A percentile compares a stretch with the other conserved stretches of the same genome.
phyloP scores from a whole-genome alignment of 2,888 invertebrate species.

The Fragum fragum region DNA sequence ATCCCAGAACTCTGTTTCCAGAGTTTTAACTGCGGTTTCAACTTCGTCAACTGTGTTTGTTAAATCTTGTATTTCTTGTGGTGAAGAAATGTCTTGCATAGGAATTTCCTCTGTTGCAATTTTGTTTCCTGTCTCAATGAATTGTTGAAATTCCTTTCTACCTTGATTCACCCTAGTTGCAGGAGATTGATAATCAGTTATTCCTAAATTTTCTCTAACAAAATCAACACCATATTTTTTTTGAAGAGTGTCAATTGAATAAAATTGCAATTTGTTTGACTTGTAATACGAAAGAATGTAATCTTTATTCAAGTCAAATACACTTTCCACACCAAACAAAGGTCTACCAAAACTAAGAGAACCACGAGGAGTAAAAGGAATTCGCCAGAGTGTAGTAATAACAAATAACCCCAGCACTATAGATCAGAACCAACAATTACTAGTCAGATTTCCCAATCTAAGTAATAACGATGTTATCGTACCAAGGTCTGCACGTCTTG shows the following conservation, averaged over 20 bases:
- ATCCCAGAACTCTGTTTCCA: conserved; percentile 31
- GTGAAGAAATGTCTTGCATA: conserved; percentile 45
- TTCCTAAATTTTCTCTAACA: conserved; percentile 44
- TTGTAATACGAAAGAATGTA: conserved; percentile 45
- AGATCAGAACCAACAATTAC: conserved; percentile 64
- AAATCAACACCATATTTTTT: conserved; percentile 46
- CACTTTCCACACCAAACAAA: conserved; percentile 38
- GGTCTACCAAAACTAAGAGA: conserved; percentile 42
- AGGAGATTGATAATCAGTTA: conserved; percentile 33
- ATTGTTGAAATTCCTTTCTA: conserved; percentile 38
- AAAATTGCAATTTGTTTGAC: conserved; percentile 40
- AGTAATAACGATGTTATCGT: conserved; percentile 57
- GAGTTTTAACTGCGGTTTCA: conserved; percentile 46
- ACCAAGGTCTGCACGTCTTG: conserved; percentile 54
- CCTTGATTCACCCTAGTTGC: conserved; percentile 33
- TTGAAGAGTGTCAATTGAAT: conserved; percentile 45
- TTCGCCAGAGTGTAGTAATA: conserved; percentile 56
- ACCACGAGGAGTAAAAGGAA: conserved; percentile 57
- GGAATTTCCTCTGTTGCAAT: conserved; percentile 29
- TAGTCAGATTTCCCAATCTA: conserved; percentile 65
- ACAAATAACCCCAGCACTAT: conserved; percentile 66
- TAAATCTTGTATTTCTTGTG: conserved; percentile 43
- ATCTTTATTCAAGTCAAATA: conserved; percentile 21
- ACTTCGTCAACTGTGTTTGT: conserved; percentile 29
- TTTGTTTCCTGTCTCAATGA: conserved; percentile 29